A percentile compares a stretch with the other conserved stretches of the same genome.
phyloP scores from a whole-genome alignment of 2,797 vertebrate species.

The Garrulus glandarius region DNA sequence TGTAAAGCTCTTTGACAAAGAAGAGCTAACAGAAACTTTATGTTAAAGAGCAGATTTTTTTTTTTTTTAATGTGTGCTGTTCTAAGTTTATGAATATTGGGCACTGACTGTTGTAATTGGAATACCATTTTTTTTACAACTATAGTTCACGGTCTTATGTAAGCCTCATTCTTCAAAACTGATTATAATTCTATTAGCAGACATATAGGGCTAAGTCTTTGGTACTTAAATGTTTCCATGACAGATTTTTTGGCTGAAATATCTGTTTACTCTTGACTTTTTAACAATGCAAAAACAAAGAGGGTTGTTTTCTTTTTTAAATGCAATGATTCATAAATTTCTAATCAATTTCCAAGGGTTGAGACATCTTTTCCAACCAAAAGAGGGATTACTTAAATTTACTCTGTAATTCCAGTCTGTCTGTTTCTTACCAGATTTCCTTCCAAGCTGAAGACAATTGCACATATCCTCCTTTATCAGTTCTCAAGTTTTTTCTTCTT shows the following conservation, averaged over 20 bases:
- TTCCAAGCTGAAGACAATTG: background rate
- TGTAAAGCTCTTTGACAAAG: background rate
- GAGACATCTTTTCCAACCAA: background rate
- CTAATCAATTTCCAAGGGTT: background rate
- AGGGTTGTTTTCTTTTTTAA: background rate
- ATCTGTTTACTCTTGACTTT: background rate
- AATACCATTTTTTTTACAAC: background rate
- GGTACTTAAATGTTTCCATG: background rate
- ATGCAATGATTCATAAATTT: background rate
- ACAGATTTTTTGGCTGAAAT: background rate
- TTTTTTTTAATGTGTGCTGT: background rate
- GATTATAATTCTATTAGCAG: background rate
- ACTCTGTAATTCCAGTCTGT: background rate
- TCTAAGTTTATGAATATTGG: background rate
- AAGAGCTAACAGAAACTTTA: background rate
- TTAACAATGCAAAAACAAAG: background rate
- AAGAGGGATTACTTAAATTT: background rate
- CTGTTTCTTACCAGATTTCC: background rate
- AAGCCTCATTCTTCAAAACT: background rate
- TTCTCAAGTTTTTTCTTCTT: background rate
- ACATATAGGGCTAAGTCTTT: background rate
- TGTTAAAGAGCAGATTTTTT: background rate
- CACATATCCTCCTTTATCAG: background rate
- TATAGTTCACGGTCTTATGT: background rate
- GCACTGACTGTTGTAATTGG: background rate